Evolutionary conservation across 2,797 vertebrate species (phyloP).

Genomic region (Enteromius argenteus): DNA sequence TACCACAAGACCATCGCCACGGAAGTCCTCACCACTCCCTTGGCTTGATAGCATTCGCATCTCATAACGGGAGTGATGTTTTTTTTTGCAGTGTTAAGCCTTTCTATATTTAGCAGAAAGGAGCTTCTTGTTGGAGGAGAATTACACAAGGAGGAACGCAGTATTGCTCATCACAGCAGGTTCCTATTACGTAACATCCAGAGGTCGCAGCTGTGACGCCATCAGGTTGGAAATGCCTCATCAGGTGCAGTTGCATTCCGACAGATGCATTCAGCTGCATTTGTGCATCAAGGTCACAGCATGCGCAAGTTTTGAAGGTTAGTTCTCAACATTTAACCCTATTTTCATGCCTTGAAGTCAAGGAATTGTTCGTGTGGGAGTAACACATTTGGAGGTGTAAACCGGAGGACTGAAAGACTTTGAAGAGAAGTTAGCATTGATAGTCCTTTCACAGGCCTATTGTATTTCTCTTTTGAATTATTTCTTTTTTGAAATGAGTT

Average conservation of each 20-base stretch:
- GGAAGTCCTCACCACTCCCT: constrained; percentile 3
- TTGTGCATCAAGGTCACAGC: too few species aligned
- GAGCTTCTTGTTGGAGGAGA: constrained; percentile 40
- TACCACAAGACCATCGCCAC: not conserved
- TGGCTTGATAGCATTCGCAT: constrained; percentile 9
- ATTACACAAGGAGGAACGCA: constrained; percentile 34
- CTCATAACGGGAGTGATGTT: not conserved
- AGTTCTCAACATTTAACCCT: not conserved
- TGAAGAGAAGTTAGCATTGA: not conserved
- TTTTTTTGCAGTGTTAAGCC: constrained; percentile 28
- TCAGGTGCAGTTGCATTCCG: not conserved
- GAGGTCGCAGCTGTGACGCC: constrained; percentile 11
- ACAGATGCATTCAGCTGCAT: not conserved
- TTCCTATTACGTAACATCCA: constrained; percentile 36
- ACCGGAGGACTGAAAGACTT: not conserved
- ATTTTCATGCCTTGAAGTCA: not conserved
- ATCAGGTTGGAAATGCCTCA: not conserved
- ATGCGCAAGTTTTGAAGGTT: not conserved
- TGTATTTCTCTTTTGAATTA: not conserved
- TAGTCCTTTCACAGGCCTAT: too few species aligned
- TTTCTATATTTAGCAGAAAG: constrained; percentile 37
- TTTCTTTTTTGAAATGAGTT: not conserved
- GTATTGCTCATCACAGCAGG: constrained; percentile 47
- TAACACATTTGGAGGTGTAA: not conserved
- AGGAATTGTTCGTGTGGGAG: not conserved